A percentile compares a stretch with the other conserved stretches of the same genome.
Conservation (phyloP, 2,113 vertebrate genomes). For the Tretioscincus oriximinensis region DNA sequence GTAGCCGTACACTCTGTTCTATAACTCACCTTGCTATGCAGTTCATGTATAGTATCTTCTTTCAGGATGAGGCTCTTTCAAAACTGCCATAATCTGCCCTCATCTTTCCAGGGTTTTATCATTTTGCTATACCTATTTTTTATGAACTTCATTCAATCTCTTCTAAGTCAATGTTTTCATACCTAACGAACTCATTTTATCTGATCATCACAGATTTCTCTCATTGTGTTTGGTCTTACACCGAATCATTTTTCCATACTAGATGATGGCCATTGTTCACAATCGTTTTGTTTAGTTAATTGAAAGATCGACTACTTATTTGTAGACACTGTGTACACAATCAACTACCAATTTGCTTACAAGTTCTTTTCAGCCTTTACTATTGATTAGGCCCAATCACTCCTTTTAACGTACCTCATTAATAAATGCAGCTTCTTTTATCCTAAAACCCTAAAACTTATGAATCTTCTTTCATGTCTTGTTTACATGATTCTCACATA, state of each 20-base stretch:
- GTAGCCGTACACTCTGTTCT: background rate
- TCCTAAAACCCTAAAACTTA: constrained; percentile 43
- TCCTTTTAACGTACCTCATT: constrained; percentile 47
- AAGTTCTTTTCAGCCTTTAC: constrained; percentile 25
- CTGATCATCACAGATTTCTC: background rate
- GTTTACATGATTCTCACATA: constrained; percentile 40
- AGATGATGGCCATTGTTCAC: constrained; percentile 25
- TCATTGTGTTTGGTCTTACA: constrained; percentile 8
- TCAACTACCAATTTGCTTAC: constrained; percentile 21
- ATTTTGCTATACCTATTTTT: background rate
- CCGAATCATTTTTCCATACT: constrained; percentile 35
- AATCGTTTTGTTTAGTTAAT: constrained; percentile 39
- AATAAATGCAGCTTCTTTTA: constrained; percentile 42
- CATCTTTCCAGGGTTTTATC: constrained; percentile 2
- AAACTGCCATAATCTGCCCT: background rate
- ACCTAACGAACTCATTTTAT: constrained; percentile 16
- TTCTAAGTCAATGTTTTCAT: background rate
- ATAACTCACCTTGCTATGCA: background rate
- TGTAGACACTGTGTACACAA: constrained; percentile 7
- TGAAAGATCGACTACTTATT: constrained; percentile 14
- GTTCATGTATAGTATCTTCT: background rate
- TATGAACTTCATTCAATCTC: constrained; percentile 7
- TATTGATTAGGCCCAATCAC: constrained; percentile 48
- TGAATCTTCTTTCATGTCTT: constrained; percentile 23
- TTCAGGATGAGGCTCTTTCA: background rate